Base-by-base conservation (phyloP, 2,888 invertebrate genomes). In the Dasysyrphus tricinctus region DNA sequence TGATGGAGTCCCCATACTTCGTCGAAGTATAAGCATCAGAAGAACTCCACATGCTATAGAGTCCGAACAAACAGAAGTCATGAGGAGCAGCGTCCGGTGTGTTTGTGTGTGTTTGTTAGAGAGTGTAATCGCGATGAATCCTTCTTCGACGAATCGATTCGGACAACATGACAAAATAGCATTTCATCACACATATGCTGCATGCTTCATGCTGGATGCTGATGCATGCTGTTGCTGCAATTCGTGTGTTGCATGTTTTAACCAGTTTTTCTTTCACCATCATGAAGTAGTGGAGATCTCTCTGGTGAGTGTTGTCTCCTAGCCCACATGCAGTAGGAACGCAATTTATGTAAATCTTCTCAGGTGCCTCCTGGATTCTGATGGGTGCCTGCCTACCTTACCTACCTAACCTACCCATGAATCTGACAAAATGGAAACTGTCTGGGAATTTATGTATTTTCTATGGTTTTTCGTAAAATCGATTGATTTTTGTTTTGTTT, bases 121-220 rank as follows among this genome's bases (percentile, higher is more conserved):
- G 37, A 37, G 39, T 47, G 67, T 70, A 73, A 85, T 85, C 85
- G 63, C 81, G 77, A 77, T 77, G 73, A 69, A 67, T 81, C 73
- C 84, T 67, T 72, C 80, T 84, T 84, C 80, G 80, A 76, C 84
- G 84, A 84, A 84, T 84, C 80, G 76, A 84, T 76, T 84, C 59
- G 84, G 80, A 84, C 84, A 80, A 63, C 72, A 76, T 84, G 84
- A 84, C 83, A 76, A 76, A 81, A 72, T 72, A 76, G 75, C 75
- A 70, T 74, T 83, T 65, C 83, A 83, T 79, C 56, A 74, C 70
- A 75, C 72, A 72, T n/a, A n/a, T 54, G 70, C 39, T 70, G 29
- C 44, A 54, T 42, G 12, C 37, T 9, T 9, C 37, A 37, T 37
- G 39, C 39, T 39, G 11, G 32, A 11, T 34, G 42, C 11, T 24